Evolutionary conservation across 2,888 invertebrate species (phyloP), one percentile per base, ranked within the genome.

Genomic region (Cryptus armator): DNA sequence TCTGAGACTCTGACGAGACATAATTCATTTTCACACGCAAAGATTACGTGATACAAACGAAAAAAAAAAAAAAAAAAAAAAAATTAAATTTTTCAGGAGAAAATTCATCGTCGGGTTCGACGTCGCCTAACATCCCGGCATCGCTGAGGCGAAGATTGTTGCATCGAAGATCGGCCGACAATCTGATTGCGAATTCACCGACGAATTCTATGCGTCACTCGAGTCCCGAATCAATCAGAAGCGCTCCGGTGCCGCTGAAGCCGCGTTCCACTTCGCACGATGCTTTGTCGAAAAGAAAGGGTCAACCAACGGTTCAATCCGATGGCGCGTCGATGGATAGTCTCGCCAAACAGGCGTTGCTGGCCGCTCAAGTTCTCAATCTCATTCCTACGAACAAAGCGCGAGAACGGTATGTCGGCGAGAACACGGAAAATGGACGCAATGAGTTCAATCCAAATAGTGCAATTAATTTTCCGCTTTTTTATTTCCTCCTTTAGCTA

Each of bases 371-470:
- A 94, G 97, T 97, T 83, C 94, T 97, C 84, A 96, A 97, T 93
- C 95, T 97, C 85, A 97, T 98, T 91, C 97, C 98, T 29, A 97
- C 97, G 1, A 96, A 96, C 88, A 97, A 97, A 93, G 98, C 97
- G 43, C 95, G 97, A 89, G 97, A 97, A 94, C 96, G 97, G 96
- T 96, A 91, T 66, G 44, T 29, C 10, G 24, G 24, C 2, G 14
- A 32, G 2, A 48, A 14, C 0, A 1, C 37, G 7, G 7, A 37
- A 37, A 37, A 37, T 37, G 37, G 7, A 37, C 37, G 37, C 37
- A 37, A 37, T 37, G 5, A 5, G 6, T 37, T 37, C 37, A 37
- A 7, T 37, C 37, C 9, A 7, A 9, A 9, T 7, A 1, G 5
- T 37, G 37, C 6, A 37, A 37, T 9, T 37, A 7, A 7, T 37